These are phyloP conservation scores for Melipona bicolor DNA, from an alignment of 2,888 invertebrate genomes.

Conservation along the genomic window DNA sequence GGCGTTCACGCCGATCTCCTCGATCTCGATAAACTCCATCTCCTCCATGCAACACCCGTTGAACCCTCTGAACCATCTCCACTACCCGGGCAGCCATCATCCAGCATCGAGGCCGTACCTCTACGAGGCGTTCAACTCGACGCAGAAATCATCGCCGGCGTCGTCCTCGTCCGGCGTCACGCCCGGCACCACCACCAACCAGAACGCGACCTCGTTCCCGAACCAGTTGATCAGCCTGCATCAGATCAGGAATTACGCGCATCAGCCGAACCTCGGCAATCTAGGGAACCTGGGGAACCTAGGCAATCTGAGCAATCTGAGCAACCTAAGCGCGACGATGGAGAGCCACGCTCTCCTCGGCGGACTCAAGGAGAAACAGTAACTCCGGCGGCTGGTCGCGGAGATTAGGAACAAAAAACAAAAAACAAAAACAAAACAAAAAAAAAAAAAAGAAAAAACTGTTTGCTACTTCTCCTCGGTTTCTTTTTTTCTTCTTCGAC, in stretches of 20 bases:
- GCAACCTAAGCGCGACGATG: conserved; percentile 82
- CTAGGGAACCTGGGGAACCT: conserved; percentile 80
- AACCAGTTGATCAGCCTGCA: conserved; percentile 97
- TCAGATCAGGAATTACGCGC: conserved; percentile 98
- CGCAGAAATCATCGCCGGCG: conserved; percentile 87
- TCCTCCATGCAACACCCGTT: conserved; percentile 88
- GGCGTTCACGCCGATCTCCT: conserved; percentile 97
- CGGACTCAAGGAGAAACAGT: conserved; percentile 83
- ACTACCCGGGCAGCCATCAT: conserved; percentile 84
- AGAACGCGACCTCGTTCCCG: conserved; percentile 90
- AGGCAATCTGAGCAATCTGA: conserved; percentile 80
- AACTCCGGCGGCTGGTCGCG: conserved; percentile 69
- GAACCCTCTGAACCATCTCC: conserved; percentile 85
- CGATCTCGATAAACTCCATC: conserved; percentile 94
- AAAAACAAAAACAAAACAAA: no score
- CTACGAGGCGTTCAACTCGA: conserved; percentile 97
- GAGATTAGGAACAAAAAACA: conserved; percentile 47
- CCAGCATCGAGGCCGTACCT: conserved; percentile 91
- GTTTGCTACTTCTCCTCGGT: conserved; percentile 42
- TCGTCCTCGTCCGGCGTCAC: conserved; percentile 81
- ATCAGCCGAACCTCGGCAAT: conserved; percentile 91
- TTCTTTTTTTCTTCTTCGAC: conserved; percentile 31
- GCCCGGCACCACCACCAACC: conserved; percentile 76
- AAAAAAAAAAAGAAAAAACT: neutral
- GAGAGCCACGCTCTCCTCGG: conserved; percentile 81